Evolutionary conservation across 2,888 invertebrate genomes (phyloP), one percentile per base, ranked within the genome.

Genomic region (Thera britannica): DNA sequence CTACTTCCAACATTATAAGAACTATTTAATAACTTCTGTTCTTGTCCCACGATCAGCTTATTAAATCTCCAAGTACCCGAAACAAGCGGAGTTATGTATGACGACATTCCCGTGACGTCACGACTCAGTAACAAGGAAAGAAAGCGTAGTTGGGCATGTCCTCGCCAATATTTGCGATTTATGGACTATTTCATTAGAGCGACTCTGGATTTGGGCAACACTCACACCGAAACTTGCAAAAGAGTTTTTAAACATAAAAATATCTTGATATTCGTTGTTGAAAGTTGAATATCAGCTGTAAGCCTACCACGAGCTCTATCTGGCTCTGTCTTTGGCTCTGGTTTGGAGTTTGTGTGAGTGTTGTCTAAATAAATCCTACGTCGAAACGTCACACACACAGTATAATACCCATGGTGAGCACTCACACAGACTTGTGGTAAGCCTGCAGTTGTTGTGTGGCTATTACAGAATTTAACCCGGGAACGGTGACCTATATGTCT

Each of bases 151-250:
- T 70, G 74, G 68, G 63, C 66, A 52, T 71, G 72, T 72, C 74
- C 49, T 63, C 68, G 70, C 79, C 80, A 80, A 84, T 84, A 81
- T 83, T 82, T 74, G 76, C 79, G 83, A 84, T 84, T 84, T 84
- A 83, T 84, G 81, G 79, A 82, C 83, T 79, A 84, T 82, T 84
- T 83, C 83, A 83, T 84, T 84, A 84, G 79, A 80, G 77, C 57
- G 70, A 79, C 79, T 82, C 73, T 71, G 66, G 68, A 67, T 73
- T 61, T 63, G 63, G 71, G 23, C 41, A 23, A 59, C 61, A 67
- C n/a, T 74, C 57, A 73, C 75, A 80, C 76, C 65, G 72, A 49
- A 11, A 0, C 41, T 71, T 59, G 67, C 49, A 49, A 49, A 9
- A 12, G n/a, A 49, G 49, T 12, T 12, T 49, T 23, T 12, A 23